Base-by-base conservation (phyloP, 2,888 invertebrate species). In the Athetis lepigone region DNA sequence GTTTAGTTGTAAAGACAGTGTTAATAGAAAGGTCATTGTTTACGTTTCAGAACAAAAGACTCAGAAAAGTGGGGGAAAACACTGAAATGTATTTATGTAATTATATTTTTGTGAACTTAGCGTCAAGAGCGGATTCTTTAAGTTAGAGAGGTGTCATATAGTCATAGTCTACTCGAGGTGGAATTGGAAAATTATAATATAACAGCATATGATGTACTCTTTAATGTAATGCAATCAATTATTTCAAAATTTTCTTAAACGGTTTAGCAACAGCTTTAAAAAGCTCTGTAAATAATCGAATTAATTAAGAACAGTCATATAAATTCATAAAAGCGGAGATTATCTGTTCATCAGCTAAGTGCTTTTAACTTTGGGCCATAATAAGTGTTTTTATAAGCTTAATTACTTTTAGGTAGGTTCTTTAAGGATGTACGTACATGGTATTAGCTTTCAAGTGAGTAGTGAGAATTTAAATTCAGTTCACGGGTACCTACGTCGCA, bases 391-490 rank as follows among this genome's bases (percentile, higher is more conserved):
- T 50, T 27, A 45, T 21, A 5, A 13, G 4, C 7, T 65, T 19
- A 29, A 27, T 51, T 46, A 21, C 8, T 43, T 49, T 56, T 37
- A 68, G 58, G 42, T 75, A 51, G 57, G 25, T 39, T 11, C 6
- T 23, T 50, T 27, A 43, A 19, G 11, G 19, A 46, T n/a, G 16
- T 23, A 16, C 23, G 9, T 25, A 18, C 13, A 18, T 11, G 7
- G n/a, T 25, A 11, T 55, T 33, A 8, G 52, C 16, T 83, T 84
- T 60, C 29, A 55, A 56, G 62, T 66, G 61, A 77, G 83, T 85
- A 88, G 62, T 66, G 61, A 78, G 82, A 85, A 88, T 90, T 90
- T 84, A 85, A 83, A 93, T 90, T 89, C 91, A 83, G 79, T 85
- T 85, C 90, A 88, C 89, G 87, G 82, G 83, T 83, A 79, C 86